Evolutionary conservation across 2,888 invertebrate species (phyloP).

Genomic region (Tanypteryx hageni): DNA sequence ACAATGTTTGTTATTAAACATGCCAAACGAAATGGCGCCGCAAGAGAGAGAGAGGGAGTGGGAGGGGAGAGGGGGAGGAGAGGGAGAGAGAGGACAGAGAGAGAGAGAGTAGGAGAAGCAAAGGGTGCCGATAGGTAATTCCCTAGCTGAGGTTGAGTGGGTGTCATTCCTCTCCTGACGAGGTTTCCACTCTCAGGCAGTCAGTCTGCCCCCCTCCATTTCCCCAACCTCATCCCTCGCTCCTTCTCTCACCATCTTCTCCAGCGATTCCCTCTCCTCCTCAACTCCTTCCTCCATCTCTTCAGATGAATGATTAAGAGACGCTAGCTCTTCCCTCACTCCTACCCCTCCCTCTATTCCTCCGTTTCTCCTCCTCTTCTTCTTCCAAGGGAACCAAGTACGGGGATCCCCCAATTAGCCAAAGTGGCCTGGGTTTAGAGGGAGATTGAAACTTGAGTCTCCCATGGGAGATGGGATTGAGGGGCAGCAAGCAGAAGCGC

Average conservation of each 20-base stretch:
- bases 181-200: background rate
- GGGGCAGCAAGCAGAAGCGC: background rate
- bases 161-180: constrained; percentile 16
- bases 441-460: constrained; percentile 58
- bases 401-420: constrained; percentile 50
- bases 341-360: background rate
- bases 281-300: background rate
- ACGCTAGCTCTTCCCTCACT: background rate
- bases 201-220: background rate
- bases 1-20: background rate
- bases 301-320: constrained; percentile 32
- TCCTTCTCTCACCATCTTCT: too few relatives aligned
- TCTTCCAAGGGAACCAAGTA: background rate
- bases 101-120: background rate
- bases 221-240: too few relatives aligned
- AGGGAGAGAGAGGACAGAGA: too few relatives aligned
- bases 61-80: too few relatives aligned
- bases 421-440: constrained; percentile 56
- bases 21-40: constrained; percentile 12
- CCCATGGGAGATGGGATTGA: constrained; percentile 44
- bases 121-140: background rate
- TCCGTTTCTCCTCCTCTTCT: background rate
- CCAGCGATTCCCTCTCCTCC: background rate
- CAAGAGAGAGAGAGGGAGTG: background rate
- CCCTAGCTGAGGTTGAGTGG: background rate